Conservation (phyloP, 2,888 invertebrate species). For the Barypeithes pellucidus region DNA sequence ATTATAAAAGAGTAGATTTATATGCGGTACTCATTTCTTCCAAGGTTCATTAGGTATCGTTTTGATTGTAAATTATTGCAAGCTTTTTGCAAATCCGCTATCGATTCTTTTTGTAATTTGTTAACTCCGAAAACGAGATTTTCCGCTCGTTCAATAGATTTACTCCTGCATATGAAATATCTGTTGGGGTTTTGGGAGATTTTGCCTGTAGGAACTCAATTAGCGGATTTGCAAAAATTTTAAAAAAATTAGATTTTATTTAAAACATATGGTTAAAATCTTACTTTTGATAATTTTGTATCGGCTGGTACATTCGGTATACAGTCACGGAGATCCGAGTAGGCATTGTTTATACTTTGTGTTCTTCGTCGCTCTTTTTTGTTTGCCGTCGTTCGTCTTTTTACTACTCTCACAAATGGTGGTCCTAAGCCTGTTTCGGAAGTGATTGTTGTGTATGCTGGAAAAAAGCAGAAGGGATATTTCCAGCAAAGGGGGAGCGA, state of each 20-base stretch:
- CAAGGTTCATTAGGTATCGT: slow-evolving; percentile 9
- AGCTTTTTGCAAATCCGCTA: no score
- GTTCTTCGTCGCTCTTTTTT: slow-evolving; percentile 95
- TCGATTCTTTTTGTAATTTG: no score
- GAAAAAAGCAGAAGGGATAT: neutral
- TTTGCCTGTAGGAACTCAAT: no score
- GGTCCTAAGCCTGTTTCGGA: slow-evolving; percentile 58
- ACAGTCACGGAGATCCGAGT: slow-evolving; percentile 91
- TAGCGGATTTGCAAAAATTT: neutral
- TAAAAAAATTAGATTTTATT: no score
- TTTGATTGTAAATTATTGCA: neutral
- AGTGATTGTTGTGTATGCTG: slow-evolving; percentile 42
- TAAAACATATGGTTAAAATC: slow-evolving; percentile 15
- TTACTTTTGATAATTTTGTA: slow-evolving; percentile 94
- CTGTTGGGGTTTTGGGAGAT: no score
- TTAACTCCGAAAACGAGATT: no score
- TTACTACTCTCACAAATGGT: slow-evolving; percentile 77
- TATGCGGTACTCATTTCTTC: neutral
- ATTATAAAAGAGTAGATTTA: no score
- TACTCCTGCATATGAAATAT: no score
- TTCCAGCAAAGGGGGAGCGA: neutral
- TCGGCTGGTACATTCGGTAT: slow-evolving; percentile 98
- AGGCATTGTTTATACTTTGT: slow-evolving; percentile 95
- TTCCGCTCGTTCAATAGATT: no score
- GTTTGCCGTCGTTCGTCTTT: slow-evolving; percentile 91